Conservation (phyloP, 2,888 invertebrate species). For the Mesorhabditis belari region DNA sequence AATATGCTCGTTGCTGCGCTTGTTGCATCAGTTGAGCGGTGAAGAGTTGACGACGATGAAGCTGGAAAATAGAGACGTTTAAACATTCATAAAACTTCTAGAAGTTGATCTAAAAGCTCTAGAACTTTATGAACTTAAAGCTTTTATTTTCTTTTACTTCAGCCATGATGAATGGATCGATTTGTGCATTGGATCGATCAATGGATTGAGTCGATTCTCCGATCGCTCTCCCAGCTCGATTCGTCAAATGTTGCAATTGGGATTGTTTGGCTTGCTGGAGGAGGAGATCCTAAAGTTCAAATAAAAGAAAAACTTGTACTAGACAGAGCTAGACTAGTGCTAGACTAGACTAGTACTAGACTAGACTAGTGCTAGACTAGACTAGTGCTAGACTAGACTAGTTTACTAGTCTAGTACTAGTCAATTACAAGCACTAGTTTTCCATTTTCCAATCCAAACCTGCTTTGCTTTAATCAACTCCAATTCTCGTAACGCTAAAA, state of each 20-base stretch:
- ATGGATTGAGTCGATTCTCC: too few species aligned
- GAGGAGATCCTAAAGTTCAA: too few species aligned
- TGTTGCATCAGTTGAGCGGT: background rate
- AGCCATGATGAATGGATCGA: background rate
- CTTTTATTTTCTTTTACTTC: background rate
- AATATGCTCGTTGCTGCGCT: background rate
- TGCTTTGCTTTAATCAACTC: background rate
- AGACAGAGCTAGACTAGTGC: too few species aligned
- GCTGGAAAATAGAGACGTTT: background rate
- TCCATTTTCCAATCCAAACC: too few species aligned
- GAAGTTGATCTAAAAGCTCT: too few species aligned
- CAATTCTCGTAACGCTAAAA: background rate
- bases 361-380: too few species aligned
- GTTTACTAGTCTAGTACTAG: too few species aligned
- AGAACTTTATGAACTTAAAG: too few species aligned
- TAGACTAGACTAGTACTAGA: too few species aligned
- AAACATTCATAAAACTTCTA: background rate
- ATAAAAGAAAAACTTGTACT: too few species aligned
- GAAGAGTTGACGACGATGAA: background rate
- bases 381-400: too few species aligned
- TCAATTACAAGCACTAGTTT: too few species aligned
- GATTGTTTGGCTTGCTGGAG: background rate
- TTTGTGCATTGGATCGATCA: background rate
- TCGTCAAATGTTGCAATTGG: background rate
- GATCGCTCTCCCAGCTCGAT: background rate